These are phyloP conservation scores for Himalopsyche anomala DNA, from an alignment of 2,888 invertebrate genomes.

Conservation along the genomic window DNA sequence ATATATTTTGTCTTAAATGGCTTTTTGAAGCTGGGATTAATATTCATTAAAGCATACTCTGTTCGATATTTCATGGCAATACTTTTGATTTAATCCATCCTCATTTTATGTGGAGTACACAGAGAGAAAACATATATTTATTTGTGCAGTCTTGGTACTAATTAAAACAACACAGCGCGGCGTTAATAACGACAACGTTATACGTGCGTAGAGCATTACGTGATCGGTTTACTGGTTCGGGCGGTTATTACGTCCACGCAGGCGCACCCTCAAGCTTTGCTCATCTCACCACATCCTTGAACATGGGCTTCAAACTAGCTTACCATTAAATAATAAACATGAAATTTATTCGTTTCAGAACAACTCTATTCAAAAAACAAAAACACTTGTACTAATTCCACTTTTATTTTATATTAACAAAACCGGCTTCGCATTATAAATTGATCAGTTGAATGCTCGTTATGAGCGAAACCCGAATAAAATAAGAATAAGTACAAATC, in stretches of 20 bases:
- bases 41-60: background rate
- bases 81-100: background rate
- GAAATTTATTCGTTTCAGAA: too few relatives aligned
- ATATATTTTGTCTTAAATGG: too few relatives aligned
- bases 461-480: too few relatives aligned
- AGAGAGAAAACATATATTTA: slow-evolving; percentile 2
- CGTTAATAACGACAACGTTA: slow-evolving; percentile 56
- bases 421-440: too few relatives aligned
- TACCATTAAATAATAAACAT: background rate
- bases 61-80: background rate
- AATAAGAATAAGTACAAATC: too few relatives aligned
- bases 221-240: slow-evolving; percentile 57
- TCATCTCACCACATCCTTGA: slow-evolving; percentile 39
- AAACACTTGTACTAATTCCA: too few relatives aligned
- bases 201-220: slow-evolving; percentile 52
- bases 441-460: too few relatives aligned
- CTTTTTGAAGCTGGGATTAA: background rate
- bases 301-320: slow-evolving; percentile 34
- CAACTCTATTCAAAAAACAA: too few relatives aligned
- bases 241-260: slow-evolving; percentile 42
- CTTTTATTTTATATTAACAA: too few relatives aligned
- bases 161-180: slow-evolving; percentile 57
- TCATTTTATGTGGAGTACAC: background rate
- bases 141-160: slow-evolving; percentile 46
- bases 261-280: slow-evolving; percentile 46